These are phyloP conservation scores for Canis aureus DNA, from an alignment of 2,113 vertebrate genomes.

Conservation along the genomic window DNA sequence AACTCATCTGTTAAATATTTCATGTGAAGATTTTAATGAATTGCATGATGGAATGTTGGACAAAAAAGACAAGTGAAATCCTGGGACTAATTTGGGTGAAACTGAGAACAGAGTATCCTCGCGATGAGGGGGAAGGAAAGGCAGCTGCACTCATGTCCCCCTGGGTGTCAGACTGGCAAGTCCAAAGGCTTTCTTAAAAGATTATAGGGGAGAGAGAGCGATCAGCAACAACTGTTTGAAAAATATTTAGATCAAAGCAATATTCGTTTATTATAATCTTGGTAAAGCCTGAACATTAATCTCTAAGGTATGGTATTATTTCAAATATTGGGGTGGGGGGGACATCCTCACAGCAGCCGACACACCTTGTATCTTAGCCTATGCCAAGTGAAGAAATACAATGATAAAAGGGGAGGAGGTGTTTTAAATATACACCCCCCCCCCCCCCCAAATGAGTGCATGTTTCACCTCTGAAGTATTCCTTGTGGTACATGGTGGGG, in stretches of 20 bases:
- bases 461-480: slow-evolving; percentile 70
- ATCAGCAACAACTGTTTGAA: slow-evolving; percentile 54
- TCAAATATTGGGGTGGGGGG: slow-evolving; percentile 11
- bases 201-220: neutral
- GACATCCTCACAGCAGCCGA: slow-evolving; percentile 48
- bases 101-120: slow-evolving; percentile 67
- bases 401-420: slow-evolving; percentile 51
- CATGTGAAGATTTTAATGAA: slow-evolving; percentile 82
- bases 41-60: slow-evolving; percentile 79
- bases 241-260: slow-evolving; percentile 69
- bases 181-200: slow-evolving; percentile 66
- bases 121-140: slow-evolving; percentile 60
- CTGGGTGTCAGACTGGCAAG: slow-evolving; percentile 51
- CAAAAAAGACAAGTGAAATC: slow-evolving; percentile 76
- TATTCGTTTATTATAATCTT: slow-evolving; percentile 58
- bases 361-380: slow-evolving; percentile 55
- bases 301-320: slow-evolving; percentile 49
- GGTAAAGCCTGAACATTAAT: slow-evolving; percentile 56
- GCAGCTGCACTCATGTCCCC: slow-evolving; percentile 64
- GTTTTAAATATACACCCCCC: slow-evolving; percentile 35
- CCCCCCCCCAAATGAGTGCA: neutral
- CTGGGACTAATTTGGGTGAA: slow-evolving; percentile 82
- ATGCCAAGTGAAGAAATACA: slow-evolving; percentile 31
- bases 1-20: slow-evolving; percentile 84
- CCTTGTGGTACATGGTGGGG: neutral